Evolutionary conservation across 1,140 invertebrate genomes (phyloP), one percentile per base, ranked within the genome.

Genomic region (Scaptomyza hsui): DNA sequence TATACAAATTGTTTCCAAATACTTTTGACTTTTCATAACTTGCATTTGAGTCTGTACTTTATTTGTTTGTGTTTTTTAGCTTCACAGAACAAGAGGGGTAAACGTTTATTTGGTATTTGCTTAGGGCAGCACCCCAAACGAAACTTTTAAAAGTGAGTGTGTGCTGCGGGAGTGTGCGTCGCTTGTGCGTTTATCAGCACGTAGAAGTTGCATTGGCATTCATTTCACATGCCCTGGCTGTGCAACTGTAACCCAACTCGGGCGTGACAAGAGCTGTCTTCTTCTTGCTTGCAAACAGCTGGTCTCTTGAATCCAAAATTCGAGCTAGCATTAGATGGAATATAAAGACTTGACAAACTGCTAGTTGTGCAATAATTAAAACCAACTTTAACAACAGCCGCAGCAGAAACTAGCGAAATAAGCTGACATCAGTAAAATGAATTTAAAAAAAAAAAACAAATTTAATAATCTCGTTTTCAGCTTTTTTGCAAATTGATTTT

Each of bases 151-250:
- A 29, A 29, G 6, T 9, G 26, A 29, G 26, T 29, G 26, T 29
- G 7, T 29, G 3, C 21, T 19, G 7, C 15, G 52, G 18, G 52
- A 16, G 21, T 53, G 55, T 71, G 65, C 16, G 44, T 60, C 21
- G 56, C 59, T 53, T 70, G 78, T 80, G 79, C 71, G 71, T 78
- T 79, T 69, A 79, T 75, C 72, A 65, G 61, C 80, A 83, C 80
- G 76, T 79, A n/a, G 26, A 29, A 59, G 59, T 59, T 62, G 56
- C 65, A 64, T 70, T 75, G 74, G 62, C 42, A 48, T 86, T 65
- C 80, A 73, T 76, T 64, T 41, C 59, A 73, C 59, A 64, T 60
- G 68, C 60, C 76, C 45, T 61, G 52, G 55, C 48, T 61, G 24
- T 29, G 29, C 44, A 32, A 51, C 51, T 41, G 51, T 24, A 44